Evolutionary conservation across 2,888 invertebrate species (phyloP), one percentile per base, ranked within the genome.

Genomic region (Xylocampa areola): DNA sequence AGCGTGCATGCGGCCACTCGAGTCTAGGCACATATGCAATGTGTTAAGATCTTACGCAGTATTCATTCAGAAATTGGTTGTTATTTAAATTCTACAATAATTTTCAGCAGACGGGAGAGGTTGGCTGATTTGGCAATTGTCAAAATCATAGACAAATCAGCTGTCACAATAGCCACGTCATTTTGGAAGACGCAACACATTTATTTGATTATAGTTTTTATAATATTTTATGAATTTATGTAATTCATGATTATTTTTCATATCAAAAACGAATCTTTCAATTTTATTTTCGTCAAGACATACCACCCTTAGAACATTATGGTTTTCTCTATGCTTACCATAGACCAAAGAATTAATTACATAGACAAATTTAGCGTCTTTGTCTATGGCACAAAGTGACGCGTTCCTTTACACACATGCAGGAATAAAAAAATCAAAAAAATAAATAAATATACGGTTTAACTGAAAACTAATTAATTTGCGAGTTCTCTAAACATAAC

Each of bases 121-220:
- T 85, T 85, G 88, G 92, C 92, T 93, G 93, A 93, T 92, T 93
- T 93, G 94, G 93, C 93, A 91, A 91, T 87, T 87, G 92, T 91
- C 90, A 90, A 86, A 82, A 76, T 76, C 90, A 90, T 86, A 89
- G 90, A 92, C 85, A 84, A 84, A 81, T 77, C 81, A 85, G 84
- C 91, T 92, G 94, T 94, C 94, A 93, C 69, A 68, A 59, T 55
- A 55, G 94, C 94, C 94, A 94, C 94, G 94, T 94, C 94, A 94
- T 91, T 92, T 91, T 82, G 71, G 81, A 72, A 85, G 81, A 91
- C 88, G 84, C 80, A 84, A 68, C 67, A 52, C 8, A 41, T 25
- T 13, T 33, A 17, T 29, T 19, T 11, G 3, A 0, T 8, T 8
- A 0, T 10, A 7, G 23, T 27, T 7, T 13, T 13, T 50, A 54